Conservation (phyloP, 2,888 invertebrate genomes). For the Fragum fragum region DNA sequence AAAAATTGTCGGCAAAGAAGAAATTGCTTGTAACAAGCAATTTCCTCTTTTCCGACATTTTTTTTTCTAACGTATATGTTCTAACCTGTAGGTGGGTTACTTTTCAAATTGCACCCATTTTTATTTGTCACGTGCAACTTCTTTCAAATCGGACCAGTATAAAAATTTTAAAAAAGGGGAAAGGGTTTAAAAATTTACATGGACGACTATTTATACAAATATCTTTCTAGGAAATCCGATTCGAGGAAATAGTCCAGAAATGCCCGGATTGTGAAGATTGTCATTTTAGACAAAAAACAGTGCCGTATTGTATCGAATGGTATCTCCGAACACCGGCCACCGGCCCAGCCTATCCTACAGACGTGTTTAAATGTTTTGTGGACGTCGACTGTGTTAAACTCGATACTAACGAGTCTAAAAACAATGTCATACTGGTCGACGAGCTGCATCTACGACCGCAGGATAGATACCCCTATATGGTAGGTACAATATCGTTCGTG, state of each 20-base stretch:
- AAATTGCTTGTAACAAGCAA: no score
- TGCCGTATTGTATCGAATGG: slow-evolving; percentile 15
- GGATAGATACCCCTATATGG: background rate
- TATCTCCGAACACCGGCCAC: background rate
- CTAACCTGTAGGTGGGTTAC: no score
- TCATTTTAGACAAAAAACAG: background rate
- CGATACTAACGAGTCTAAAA: background rate
- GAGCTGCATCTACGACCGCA: background rate
- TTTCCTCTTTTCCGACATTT: no score
- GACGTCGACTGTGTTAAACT: background rate
- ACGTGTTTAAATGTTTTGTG: slow-evolving; percentile 5
- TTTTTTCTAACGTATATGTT: no score
- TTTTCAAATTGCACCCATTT: no score
- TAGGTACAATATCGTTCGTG: background rate
- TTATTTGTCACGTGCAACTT: no score
- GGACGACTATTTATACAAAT: no score
- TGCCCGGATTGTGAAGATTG: slow-evolving; percentile 2
- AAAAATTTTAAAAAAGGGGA: no score
- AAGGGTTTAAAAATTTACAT: no score
- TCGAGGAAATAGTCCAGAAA: background rate
- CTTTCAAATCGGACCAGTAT: no score
- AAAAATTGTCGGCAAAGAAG: no score
- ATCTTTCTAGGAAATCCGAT: background rate
- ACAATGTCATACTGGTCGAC: background rate
- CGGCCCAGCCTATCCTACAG: background rate